A percentile compares a stretch with the other conserved stretches of the same genome.
Evolutionary conservation across 2,888 invertebrate genomes (phyloP).

Genomic region (Plemyria rubiginata): DNA sequence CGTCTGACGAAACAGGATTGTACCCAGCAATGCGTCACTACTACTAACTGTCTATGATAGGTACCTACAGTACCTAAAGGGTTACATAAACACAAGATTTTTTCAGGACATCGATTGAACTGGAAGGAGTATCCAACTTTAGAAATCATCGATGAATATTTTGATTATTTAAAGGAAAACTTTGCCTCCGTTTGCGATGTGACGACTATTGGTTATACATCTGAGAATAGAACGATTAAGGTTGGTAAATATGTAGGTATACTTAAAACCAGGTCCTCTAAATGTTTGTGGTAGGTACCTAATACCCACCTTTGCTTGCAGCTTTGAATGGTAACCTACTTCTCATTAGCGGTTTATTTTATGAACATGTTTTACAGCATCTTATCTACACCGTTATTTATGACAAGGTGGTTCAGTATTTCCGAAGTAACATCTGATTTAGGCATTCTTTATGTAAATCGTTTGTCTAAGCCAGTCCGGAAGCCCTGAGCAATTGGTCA

Average conservation of each 20-base stretch:
- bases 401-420: background rate
- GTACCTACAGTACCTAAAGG: too few species aligned
- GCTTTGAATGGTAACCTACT: background rate
- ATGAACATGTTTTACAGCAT: conserved; percentile 7
- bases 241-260: conserved; percentile 43
- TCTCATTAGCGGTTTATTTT: conserved; percentile 11
- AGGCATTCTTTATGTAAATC: too few species aligned
- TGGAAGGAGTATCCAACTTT: conserved; percentile 54
- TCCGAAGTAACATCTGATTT: too few species aligned
- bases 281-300: background rate
- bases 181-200: conserved; percentile 54
- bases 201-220: conserved; percentile 49
- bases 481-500: background rate
- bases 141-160: conserved; percentile 53
- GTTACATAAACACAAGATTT: background rate
- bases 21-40: too few species aligned
- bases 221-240: conserved; percentile 52
- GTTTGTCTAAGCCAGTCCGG: too few species aligned
- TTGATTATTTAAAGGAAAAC: conserved; percentile 45
- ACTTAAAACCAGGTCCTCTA: background rate
- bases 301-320: too few species aligned
- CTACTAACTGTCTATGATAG: too few species aligned
- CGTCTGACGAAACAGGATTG: too few species aligned
- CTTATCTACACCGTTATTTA: conserved; percentile 3
- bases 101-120: conserved; percentile 55